phyloP scores from a whole-genome alignment of 2,113 vertebrate species.

The Leuciscus idus region DNA sequence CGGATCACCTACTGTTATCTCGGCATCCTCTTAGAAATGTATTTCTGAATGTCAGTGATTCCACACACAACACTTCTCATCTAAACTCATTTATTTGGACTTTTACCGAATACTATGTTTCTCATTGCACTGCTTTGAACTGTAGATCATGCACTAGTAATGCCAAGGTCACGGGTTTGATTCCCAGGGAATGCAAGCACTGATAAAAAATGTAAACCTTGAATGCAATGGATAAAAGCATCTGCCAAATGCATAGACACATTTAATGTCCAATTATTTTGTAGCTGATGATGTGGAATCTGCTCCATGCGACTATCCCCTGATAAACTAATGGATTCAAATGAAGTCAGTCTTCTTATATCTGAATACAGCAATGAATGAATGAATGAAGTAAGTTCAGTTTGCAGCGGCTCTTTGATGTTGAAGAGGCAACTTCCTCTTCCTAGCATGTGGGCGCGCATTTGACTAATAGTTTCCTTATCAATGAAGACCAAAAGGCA shows the following conservation, averaged over 20 bases:
- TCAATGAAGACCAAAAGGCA: conserved; percentile 16
- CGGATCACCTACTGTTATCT: too few relatives aligned
- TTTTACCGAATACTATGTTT: too few relatives aligned
- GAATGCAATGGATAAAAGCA: too few relatives aligned
- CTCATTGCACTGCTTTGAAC: too few relatives aligned
- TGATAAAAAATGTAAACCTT: too few relatives aligned
- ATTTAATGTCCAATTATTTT: not conserved
- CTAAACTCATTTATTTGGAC: too few relatives aligned
- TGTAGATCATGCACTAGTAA: too few relatives aligned
- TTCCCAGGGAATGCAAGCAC: too few relatives aligned
- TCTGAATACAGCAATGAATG: not conserved
- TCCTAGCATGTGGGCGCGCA: conserved; percentile 43
- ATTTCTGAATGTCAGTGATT: too few relatives aligned
- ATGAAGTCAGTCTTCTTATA: not conserved
- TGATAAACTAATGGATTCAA: not conserved
- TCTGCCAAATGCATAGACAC: too few relatives aligned
- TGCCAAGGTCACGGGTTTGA: too few relatives aligned
- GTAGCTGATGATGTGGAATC: not conserved
- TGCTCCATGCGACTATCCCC: not conserved
- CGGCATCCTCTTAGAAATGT: not conserved
- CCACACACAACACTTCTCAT: too few relatives aligned
- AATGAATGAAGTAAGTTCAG: not conserved
- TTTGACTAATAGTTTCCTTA: conserved; percentile 54
- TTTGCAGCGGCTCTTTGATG: not conserved
- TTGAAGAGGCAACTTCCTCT: not conserved